These are phyloP conservation scores for Chionomys nivalis DNA, from an alignment of 2,113 vertebrate genomes.

Conservation along the genomic window DNA sequence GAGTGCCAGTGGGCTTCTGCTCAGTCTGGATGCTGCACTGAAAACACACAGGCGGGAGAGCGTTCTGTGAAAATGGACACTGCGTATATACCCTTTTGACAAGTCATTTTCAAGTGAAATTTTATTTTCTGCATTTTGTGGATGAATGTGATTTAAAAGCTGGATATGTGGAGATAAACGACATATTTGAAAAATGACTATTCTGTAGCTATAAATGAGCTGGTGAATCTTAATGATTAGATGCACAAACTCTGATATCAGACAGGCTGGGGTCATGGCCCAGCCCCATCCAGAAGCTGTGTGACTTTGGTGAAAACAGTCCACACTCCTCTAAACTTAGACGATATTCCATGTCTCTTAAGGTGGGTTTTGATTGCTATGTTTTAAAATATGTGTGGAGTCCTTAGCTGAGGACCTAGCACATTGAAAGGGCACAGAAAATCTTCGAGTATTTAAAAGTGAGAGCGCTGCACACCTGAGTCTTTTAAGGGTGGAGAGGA, in stretches of 20 bases:
- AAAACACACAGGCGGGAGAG: background rate
- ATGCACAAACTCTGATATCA: background rate
- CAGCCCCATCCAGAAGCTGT: background rate
- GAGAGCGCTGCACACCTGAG: background rate
- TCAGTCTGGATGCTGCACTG: background rate
- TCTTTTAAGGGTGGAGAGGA: background rate
- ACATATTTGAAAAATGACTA: background rate
- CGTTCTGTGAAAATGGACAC: conserved; percentile 38
- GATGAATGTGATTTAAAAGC: conserved; percentile 41
- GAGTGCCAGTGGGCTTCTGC: background rate
- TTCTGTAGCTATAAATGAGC: conserved; percentile 23
- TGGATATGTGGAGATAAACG: conserved; percentile 24
- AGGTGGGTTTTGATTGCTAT: background rate
- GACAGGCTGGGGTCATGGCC: background rate
- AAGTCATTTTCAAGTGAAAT: conserved; percentile 37
- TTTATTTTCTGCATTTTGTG: conserved; percentile 58
- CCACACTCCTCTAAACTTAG: background rate
- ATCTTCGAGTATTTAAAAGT: background rate
- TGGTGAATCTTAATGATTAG: background rate
- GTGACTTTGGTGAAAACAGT: background rate
- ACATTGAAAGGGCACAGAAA: background rate
- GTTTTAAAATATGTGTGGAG: background rate
- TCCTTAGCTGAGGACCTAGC: background rate
- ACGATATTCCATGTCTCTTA: background rate
- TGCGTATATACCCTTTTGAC: background rate